Base-by-base conservation (phyloP, 2,888 invertebrate species). In the Pristionchus arcanus region DNA sequence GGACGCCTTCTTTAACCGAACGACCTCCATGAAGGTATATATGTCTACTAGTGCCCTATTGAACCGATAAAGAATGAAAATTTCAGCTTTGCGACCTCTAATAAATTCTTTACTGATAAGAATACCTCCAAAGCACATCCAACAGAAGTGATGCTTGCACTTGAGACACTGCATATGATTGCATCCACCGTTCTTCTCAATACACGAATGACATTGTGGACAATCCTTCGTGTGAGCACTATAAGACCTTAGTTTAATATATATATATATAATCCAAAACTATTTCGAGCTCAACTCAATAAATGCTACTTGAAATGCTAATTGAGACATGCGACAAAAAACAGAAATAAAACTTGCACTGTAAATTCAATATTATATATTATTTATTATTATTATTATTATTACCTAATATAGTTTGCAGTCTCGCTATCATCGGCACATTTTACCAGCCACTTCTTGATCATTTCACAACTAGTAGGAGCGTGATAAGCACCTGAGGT, bases 361-460 rank as follows among this genome's bases (percentile, higher is more conserved):
- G 42, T 49, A 49, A 49, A 49, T 9, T 3, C 9, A 5, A 42
- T 5, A 42, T 77, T 77, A 13, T 34, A 49, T 37, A 19, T 25
- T n/a, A n/a, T n/a, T n/a, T n/a, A n/a, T n/a, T n/a, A n/a, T n/a
- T n/a, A n/a, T n/a, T n/a, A n/a, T n/a, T n/a, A n/a, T n/a, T 7
- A 21, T 1, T 59, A 93, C 94, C 94, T 98, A 94, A 99, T 99
- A 95, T 99, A 99, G 96, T 99, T 99, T 86, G 99, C 99, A 87
- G 99, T 99, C 96, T 99, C 99, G 91, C 98, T 98, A 96, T 99
- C 99, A 96, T 99, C 99, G 88, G 98, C 98, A 96, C 99, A 99
- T 96, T 99, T 99, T n/a, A 98, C 98, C 91, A 99, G 96, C 99
- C 99, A 99, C 94, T 97, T 97, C 95, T 97, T 97, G 93, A 99